A percentile compares a stretch with the other conserved stretches of the same genome.
Evolutionary conservation across 2,888 invertebrate genomes (phyloP).

Genomic region (Frankliniella intonsa): DNA sequence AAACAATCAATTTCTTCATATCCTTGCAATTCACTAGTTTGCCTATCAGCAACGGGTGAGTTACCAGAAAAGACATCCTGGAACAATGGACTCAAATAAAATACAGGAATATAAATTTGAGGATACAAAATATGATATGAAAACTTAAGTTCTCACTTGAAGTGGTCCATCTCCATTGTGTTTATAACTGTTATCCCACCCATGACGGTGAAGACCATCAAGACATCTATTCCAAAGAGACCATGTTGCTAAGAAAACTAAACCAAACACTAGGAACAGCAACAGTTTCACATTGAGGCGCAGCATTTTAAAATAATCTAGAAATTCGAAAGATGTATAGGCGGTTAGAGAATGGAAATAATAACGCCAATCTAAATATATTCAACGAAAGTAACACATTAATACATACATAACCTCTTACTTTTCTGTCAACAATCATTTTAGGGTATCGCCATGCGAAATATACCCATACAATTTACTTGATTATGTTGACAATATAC

Average conservation of each 20-base stretch:
- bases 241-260: conserved; percentile 63
- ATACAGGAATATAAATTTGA: neutral
- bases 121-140: neutral
- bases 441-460: neutral
- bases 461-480: neutral
- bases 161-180: conserved; percentile 29
- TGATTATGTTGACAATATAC: no score
- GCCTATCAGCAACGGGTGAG: conserved; percentile 41
- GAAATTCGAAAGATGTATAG: neutral
- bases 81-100: conserved; percentile 27
- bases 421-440: conserved; percentile 7
- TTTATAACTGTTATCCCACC: conserved; percentile 3
- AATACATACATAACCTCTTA: conserved; percentile 5
- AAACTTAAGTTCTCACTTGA: conserved; percentile 31
- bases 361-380: neutral
- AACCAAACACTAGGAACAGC: conserved; percentile 59
- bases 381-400: neutral
- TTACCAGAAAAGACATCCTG: conserved; percentile 33
- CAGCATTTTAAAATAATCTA: conserved; percentile 52
- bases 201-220: conserved; percentile 46
- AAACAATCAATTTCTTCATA: conserved; percentile 74
- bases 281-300: conserved; percentile 73
- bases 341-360: neutral
- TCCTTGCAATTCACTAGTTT: conserved; percentile 46
- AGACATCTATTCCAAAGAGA: conserved; percentile 74